phyloP scores from a whole-genome alignment of 1,140 invertebrate genomes.

The Caenorhabditis elegans region DNA sequence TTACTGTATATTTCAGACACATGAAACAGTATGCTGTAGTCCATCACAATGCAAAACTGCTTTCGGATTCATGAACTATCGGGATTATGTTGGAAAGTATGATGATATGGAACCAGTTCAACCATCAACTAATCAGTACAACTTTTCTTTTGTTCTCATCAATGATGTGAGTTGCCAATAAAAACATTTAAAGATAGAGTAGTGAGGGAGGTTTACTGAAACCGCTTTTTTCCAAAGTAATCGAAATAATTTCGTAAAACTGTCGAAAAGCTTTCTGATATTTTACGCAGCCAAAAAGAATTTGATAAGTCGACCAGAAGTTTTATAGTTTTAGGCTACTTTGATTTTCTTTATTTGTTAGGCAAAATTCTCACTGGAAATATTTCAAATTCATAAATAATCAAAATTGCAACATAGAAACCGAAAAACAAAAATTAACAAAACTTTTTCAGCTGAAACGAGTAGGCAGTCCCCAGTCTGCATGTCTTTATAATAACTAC shows the following conservation, averaged over 20 bases:
- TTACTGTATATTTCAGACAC: background rate
- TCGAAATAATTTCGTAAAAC: too few relatives aligned
- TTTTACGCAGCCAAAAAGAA: too few relatives aligned
- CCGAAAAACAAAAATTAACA: background rate
- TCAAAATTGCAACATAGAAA: background rate
- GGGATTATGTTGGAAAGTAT: slow-evolving; percentile 22
- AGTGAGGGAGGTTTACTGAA: background rate
- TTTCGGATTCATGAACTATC: slow-evolving; percentile 13
- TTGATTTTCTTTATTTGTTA: too few relatives aligned
- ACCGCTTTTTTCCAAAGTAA: too few relatives aligned
- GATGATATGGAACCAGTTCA: slow-evolving; percentile 23
- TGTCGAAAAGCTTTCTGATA: too few relatives aligned
- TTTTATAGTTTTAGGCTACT: too few relatives aligned
- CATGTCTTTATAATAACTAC: slow-evolving; percentile 47
- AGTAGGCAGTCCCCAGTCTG: background rate
- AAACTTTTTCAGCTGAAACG: slow-evolving; percentile 43
- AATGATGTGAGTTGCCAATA: slow-evolving; percentile 23
- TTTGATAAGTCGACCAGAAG: too few relatives aligned
- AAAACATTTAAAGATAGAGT: background rate
- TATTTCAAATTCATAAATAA: too few relatives aligned
- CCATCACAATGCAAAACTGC: background rate
- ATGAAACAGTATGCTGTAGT: background rate
- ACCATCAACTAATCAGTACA: background rate
- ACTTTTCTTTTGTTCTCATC: slow-evolving; percentile 29
- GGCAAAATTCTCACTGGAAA: too few relatives aligned